Percentiles rank a stretch among this genome's conserved stretches.
Evolutionary conservation across 1,140 invertebrate species (phyloP).

Genomic region (Brachionus sp.): DNA sequence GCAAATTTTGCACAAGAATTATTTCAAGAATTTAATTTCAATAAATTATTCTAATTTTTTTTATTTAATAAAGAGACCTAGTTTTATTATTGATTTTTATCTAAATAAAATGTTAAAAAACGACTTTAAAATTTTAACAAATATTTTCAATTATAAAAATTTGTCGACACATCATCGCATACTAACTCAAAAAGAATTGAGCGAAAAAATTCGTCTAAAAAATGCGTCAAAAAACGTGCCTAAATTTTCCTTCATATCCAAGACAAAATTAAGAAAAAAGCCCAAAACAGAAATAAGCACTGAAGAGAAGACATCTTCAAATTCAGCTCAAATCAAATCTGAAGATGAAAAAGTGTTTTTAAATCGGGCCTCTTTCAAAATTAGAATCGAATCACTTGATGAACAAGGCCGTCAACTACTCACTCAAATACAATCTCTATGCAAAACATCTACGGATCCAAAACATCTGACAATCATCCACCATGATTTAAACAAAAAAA

Average conservation of each 20-base stretch:
- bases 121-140: background rate
- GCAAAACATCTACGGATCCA: conserved; percentile 17
- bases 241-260: background rate
- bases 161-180: conserved; percentile 23
- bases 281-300: background rate
- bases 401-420: background rate
- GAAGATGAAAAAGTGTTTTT: background rate
- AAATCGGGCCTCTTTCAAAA: background rate
- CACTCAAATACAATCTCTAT: background rate
- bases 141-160: background rate
- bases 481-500: background rate
- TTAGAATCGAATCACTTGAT: conserved; percentile 22
- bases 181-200: background rate
- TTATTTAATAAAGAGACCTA: background rate
- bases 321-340: background rate
- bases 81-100: conserved; percentile 16
- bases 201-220: conserved; percentile 10
- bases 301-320: background rate
- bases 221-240: background rate
- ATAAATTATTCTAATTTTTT: conserved; percentile 29
- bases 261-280: background rate
- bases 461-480: conserved; percentile 26
- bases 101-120: background rate
- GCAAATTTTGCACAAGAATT: background rate
- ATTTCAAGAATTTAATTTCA: conserved; percentile 3